A percentile compares a stretch with the other conserved stretches of the same genome.
These are phyloP conservation scores for Erinaceus europaeus DNA, from an alignment of 2,113 vertebrate genomes.

Conservation along the genomic window DNA sequence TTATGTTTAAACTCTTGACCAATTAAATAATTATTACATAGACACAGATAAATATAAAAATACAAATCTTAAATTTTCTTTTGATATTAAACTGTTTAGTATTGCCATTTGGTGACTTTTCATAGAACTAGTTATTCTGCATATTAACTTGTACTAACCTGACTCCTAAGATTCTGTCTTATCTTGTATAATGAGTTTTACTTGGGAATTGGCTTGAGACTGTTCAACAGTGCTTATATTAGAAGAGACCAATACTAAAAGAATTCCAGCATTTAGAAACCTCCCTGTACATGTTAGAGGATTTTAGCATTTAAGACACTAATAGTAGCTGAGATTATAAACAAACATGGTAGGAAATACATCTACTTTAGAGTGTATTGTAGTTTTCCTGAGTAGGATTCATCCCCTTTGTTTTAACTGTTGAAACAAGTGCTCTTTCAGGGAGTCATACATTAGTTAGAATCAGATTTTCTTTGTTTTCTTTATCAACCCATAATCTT, in stretches of 20 bases:
- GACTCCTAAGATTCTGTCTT: neutral
- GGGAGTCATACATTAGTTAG: constrained; percentile 74
- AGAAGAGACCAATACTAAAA: neutral
- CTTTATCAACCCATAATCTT: constrained; percentile 84
- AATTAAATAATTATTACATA: neutral
- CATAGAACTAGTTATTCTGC: neutral
- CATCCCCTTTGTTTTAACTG: neutral
- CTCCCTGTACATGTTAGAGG: neutral
- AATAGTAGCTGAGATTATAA: neutral
- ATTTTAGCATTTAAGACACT: neutral
- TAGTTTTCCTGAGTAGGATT: neutral
- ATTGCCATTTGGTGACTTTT: neutral
- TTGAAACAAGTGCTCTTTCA: constrained; percentile 41
- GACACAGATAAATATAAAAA: neutral
- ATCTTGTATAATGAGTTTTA: constrained; percentile 12
- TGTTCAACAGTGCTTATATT: constrained; percentile 4
- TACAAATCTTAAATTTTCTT: constrained; percentile 18
- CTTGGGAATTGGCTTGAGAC: neutral
- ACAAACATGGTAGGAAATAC: neutral
- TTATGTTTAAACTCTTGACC: neutral
- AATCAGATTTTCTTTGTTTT: constrained; percentile 80
- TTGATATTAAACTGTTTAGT: neutral
- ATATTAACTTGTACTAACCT: neutral
- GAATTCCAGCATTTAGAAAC: neutral
- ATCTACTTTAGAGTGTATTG: neutral